Conservation (phyloP, 1,140 invertebrate genomes). For the Papilio polytes region DNA sequence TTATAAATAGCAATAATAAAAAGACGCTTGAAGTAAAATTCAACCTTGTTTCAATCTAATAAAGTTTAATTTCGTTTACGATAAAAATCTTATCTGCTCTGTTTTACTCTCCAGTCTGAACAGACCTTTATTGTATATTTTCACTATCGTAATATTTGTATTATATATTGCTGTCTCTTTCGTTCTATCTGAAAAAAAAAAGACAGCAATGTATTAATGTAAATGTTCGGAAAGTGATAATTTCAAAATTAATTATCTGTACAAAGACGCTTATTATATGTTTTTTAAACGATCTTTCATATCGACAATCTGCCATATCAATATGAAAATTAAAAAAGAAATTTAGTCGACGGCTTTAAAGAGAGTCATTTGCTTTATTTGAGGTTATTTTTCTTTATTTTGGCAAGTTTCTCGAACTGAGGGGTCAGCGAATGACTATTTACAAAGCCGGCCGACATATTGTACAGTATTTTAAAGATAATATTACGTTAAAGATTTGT, state of each 20-base stretch:
- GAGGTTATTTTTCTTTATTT: slow-evolving; percentile 40
- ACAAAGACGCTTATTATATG: slow-evolving; percentile 42
- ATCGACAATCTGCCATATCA: slow-evolving; percentile 84
- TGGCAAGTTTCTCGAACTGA: background rate
- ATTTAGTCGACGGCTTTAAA: slow-evolving; percentile 68
- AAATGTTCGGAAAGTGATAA: background rate
- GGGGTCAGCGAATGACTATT: slow-evolving; percentile 65
- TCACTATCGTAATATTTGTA: background rate
- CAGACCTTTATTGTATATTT: background rate
- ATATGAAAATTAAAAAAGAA: slow-evolving; percentile 74
- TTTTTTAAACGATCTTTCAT: slow-evolving; percentile 78
- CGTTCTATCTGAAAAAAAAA: background rate
- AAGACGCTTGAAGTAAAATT: too few species aligned
- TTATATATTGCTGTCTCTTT: background rate
- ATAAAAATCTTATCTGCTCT: too few species aligned
- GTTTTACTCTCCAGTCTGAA: too few species aligned
- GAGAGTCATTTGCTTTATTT: slow-evolving; percentile 69
- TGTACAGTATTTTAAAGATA: slow-evolving; percentile 84
- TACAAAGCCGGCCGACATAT: slow-evolving; percentile 66
- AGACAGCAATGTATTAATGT: background rate
- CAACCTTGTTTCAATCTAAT: too few species aligned
- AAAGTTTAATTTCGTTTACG: too few species aligned
- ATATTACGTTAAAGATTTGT: slow-evolving; percentile 83
- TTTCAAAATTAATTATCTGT: background rate
- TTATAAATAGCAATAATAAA: too few species aligned